Evolutionary conservation across 2,888 invertebrate species (phyloP).

Genomic region (Notodonta dromedarius): DNA sequence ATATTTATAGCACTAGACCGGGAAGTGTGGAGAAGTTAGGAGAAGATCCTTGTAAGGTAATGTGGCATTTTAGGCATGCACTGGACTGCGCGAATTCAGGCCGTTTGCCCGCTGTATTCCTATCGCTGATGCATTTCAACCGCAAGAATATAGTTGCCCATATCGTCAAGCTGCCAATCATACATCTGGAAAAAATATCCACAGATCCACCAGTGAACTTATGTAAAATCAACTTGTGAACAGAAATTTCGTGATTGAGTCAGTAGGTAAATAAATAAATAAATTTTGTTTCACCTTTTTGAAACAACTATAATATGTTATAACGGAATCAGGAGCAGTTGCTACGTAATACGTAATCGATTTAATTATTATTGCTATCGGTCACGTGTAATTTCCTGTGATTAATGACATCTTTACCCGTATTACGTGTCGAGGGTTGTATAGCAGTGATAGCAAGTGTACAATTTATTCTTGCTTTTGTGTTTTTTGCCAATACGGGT

Average conservation of each 20-base stretch:
- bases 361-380: slow-evolving; percentile 55
- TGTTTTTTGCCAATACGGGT: neutral
- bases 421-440: slow-evolving; percentile 48
- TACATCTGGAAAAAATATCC: too few relatives aligned
- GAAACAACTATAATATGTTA: neutral
- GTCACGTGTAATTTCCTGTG: slow-evolving; percentile 57
- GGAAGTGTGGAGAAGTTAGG: neutral
- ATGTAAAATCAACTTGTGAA: too few relatives aligned
- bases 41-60: neutral
- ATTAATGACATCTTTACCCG: slow-evolving; percentile 53
- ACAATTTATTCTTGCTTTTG: neutral
- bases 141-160: too few relatives aligned
- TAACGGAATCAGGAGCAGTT: neutral
- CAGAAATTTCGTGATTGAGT: too few relatives aligned
- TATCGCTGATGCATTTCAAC: too few relatives aligned
- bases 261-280: neutral
- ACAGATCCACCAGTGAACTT: too few relatives aligned
- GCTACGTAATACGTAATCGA: slow-evolving; percentile 33
- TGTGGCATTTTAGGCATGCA: too few relatives aligned
- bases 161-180: too few relatives aligned
- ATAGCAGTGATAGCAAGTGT: slow-evolving; percentile 30
- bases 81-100: too few relatives aligned
- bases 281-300: neutral
- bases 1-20: slow-evolving; percentile 1
- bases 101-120: too few relatives aligned